phyloP scores from a whole-genome alignment of 2,888 invertebrate genomes.

The Phymatocera aterrima region DNA sequence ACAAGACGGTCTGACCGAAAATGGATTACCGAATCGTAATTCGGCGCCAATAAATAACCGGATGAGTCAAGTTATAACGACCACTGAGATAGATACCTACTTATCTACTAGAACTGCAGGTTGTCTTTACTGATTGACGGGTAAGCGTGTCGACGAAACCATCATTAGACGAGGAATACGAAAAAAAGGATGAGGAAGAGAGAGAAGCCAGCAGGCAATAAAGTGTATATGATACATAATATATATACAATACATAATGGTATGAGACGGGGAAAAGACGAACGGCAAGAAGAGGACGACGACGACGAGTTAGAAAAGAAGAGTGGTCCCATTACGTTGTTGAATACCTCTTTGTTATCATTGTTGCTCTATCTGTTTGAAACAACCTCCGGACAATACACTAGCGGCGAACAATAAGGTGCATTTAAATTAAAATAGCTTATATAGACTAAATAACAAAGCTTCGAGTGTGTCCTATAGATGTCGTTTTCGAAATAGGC shows the following conservation, averaged over 20 bases:
- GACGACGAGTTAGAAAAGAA: slow-evolving; percentile 41
- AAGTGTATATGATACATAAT: not conserved
- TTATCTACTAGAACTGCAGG: not conserved
- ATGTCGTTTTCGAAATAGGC: slow-evolving; percentile 38
- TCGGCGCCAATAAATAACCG: not conserved
- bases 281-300: slow-evolving; percentile 22
- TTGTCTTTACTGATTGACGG: slow-evolving; percentile 12
- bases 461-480: slow-evolving; percentile 25
- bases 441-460: slow-evolving; percentile 40
- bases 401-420: slow-evolving; percentile 45
- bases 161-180: slow-evolving; percentile 21
- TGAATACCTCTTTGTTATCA: slow-evolving; percentile 47
- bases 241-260: not conserved
- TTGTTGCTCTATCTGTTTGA: slow-evolving; percentile 47
- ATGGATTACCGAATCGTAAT: not conserved
- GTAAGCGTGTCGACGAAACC: slow-evolving; percentile 29
- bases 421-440: slow-evolving; percentile 46
- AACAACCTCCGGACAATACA: slow-evolving; percentile 41
- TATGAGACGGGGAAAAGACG: slow-evolving; percentile 2
- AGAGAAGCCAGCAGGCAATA: slow-evolving; percentile 13
- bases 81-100: not conserved
- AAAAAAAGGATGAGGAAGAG: too few species aligned
- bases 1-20: not conserved
- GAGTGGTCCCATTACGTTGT: slow-evolving; percentile 42
- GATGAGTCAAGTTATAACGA: not conserved